Percentiles rank a stretch among this genome's conserved stretches.
phyloP scores from a whole-genome alignment of 2,113 vertebrate genomes.

The Apistogramma diplotaenia region DNA sequence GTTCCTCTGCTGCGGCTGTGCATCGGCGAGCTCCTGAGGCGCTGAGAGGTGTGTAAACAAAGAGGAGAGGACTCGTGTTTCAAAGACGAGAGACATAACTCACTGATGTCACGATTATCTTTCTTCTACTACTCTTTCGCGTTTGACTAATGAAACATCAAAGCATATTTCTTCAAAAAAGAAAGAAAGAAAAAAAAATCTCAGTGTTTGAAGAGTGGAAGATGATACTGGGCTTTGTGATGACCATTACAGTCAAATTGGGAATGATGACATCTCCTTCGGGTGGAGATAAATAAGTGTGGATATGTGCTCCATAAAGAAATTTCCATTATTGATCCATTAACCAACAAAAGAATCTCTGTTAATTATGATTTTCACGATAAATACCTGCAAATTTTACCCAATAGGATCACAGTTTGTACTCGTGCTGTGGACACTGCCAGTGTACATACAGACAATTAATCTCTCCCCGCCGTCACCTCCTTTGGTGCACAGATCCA shows the following conservation, averaged over 20 bases:
- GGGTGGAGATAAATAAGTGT: constrained; percentile 37
- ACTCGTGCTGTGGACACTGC: constrained; percentile 15
- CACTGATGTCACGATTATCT: constrained; percentile 10
- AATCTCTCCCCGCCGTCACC: constrained; percentile 5
- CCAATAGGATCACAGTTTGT: not conserved
- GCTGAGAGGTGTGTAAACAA: constrained; percentile 7
- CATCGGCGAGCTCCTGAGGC: not conserved
- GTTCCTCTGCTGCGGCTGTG: not conserved
- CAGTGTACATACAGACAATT: constrained; percentile 24
- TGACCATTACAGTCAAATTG: constrained; percentile 33
- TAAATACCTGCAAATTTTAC: not conserved
- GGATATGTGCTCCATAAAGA: constrained; percentile 37
- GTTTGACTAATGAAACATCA: constrained; percentile 50
- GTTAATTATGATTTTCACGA: not conserved
- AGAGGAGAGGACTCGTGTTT: constrained; percentile 22
- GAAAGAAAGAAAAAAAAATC: not conserved
- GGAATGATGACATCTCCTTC: constrained; percentile 37
- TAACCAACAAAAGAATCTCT: constrained; percentile 11
- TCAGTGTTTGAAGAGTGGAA: constrained; percentile 44
- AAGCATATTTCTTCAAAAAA: constrained; percentile 34
- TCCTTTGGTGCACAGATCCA: not conserved
- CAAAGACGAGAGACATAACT: constrained; percentile 37
- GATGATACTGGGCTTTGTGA: constrained; percentile 32
- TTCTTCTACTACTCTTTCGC: constrained; percentile 31
- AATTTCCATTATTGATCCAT: constrained; percentile 59